phyloP scores from a whole-genome alignment of 2,888 invertebrate genomes.

The Boloria euphrosyne region DNA sequence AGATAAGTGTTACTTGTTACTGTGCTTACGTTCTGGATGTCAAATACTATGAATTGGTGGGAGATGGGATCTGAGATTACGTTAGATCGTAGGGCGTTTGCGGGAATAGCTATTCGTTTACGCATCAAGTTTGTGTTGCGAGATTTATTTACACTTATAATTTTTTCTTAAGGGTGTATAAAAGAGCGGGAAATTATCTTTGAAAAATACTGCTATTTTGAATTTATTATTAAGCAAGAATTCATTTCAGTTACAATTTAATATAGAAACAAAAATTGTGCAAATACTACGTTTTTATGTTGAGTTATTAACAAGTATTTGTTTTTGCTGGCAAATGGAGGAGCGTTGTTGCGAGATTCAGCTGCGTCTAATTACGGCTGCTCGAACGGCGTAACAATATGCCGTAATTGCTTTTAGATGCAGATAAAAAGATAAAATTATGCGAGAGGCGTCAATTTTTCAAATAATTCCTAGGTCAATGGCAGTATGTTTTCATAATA shows the following conservation, averaged over 20 bases:
- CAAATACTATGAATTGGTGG: constrained; percentile 22
- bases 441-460: constrained; percentile 24
- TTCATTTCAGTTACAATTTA: neutral
- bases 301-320: constrained; percentile 46
- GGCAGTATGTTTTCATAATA: neutral
- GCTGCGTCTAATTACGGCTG: constrained; percentile 36
- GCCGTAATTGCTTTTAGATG: constrained; percentile 37
- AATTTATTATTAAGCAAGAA: neutral
- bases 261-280: neutral
- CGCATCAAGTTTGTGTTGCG: neutral
- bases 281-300: constrained; percentile 41
- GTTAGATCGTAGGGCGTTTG: neutral
- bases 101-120: constrained; percentile 7
- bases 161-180: neutral
- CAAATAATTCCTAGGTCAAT: constrained; percentile 3
- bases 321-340: constrained; percentile 40
- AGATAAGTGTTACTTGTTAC: constrained; percentile 31
- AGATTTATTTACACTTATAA: constrained; percentile 1
- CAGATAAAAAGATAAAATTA: constrained; percentile 36
- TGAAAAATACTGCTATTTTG: neutral
- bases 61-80: constrained; percentile 19
- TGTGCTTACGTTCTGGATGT: constrained; percentile 26
- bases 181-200: neutral
- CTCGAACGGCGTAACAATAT: constrained; percentile 36
- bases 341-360: constrained; percentile 32